These are phyloP conservation scores for Ochlodes sylvanus DNA, from an alignment of 2,888 invertebrate species.

Conservation along the genomic window DNA sequence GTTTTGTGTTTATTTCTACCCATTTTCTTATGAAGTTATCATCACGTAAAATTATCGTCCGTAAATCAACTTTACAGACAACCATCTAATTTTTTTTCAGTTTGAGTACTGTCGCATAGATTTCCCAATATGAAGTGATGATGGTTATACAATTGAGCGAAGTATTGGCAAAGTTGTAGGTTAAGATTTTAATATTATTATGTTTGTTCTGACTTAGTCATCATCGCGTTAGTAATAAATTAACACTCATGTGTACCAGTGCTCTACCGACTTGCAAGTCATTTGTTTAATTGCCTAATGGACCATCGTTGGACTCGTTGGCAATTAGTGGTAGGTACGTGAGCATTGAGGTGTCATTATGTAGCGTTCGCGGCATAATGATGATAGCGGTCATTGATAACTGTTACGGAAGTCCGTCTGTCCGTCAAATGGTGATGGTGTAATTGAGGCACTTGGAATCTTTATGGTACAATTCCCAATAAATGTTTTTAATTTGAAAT, in stretches of 20 bases:
- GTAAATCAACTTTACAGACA: no score
- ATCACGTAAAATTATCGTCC: no score
- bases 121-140: no score
- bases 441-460: background rate
- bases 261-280: conserved; percentile 13
- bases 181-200: background rate
- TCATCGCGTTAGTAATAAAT: background rate
- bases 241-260: background rate
- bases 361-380: conserved; percentile 10
- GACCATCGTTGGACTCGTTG: conserved; percentile 17
- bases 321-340: conserved; percentile 19
- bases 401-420: conserved; percentile 11
- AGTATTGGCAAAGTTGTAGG: background rate
- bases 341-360: conserved; percentile 23
- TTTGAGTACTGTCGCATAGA: no score
- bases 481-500: background rate
- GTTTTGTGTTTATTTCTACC: no score
- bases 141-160: no score
- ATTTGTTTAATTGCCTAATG: conserved; percentile 22
- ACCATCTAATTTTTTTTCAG: no score
- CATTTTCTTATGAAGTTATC: no score
- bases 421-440: background rate
- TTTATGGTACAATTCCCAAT: background rate
- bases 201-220: background rate
- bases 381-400: conserved; percentile 15